Evolutionary conservation across 2,113 vertebrate species (phyloP), one percentile per base, ranked within the genome.

Genomic region (Dipodomys ordii): DNA sequence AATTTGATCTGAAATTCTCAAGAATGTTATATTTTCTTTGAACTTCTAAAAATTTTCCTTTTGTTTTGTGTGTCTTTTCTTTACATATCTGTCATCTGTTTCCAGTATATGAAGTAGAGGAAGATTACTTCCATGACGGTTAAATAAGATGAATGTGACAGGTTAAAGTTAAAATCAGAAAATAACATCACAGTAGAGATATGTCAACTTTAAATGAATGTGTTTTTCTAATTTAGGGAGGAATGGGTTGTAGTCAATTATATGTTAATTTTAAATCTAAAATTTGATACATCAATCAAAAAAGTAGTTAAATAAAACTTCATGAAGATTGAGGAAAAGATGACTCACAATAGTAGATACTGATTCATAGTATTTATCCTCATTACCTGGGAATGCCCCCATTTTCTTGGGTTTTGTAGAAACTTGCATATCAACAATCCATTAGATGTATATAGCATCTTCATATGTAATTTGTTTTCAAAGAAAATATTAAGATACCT

Each of bases 61-160:
- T 57, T 71, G 30, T 32, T 27, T 85, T 3, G 1, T 77, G 39
- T 77, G 25, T 49, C 25, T 80, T 85, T 95, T 68, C 35, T 80
- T 86, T 12, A 81, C 10, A 77, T 15, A 72, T 1, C 22, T 57
- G 15, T 46, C 81, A 81, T 57, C 18, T 82, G 25, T 80, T 83
- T 86, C 87, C 9, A 74, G 20, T 83, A 65, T 88, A 73, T 25
- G 28, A n/a, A 46, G 7, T 27, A 16, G 60, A 27, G 3, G 3
- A 88, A 88, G 25, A 35, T 16, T 67, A 65, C 7, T 7, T 28
- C 6, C 11, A 28, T 44, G 57, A 88, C 80, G 46, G 82, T 77
- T 88, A 90, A 94, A 84, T 78, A 78, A 85, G 39, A 2, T 6
- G 94, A 91, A 90, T 65, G 10, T 87, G 10, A 76, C 92, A 82